Base-by-base conservation (phyloP, 2,797 vertebrate species). In the Simalia tracyae region DNA sequence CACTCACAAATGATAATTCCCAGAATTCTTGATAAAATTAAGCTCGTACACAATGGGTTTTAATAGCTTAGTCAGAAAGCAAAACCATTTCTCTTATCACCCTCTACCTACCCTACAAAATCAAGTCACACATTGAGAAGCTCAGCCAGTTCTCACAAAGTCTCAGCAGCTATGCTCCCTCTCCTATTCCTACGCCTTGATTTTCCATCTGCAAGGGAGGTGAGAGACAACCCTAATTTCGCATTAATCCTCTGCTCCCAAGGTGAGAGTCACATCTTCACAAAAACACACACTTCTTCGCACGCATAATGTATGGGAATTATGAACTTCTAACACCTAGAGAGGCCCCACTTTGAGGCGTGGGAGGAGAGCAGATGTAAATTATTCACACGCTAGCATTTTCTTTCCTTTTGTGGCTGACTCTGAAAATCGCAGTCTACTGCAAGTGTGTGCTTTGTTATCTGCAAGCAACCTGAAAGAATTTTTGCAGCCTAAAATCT, bases 331-430 rank as follows among this genome's bases (percentile, higher is more conserved):
- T 2, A 94, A 91, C 85, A 89, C 94, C 92, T 91, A 87, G 56
- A 89, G 86, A 86, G 90, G 42, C 86, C 54, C 46, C 24, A 84
- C 68, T 22, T 4, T 54, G 91, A 92, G 91, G 76, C 59, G 9
- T 12, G 1, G 64, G 42, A 91, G 61, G 68, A 94, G 63, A 66
- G 1, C 4, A 91, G 36, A 92, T 90, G 61, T 94, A 92, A 92
- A 92, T 96, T 96, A 95, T 95, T 96, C 94, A 95, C 5, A 54
- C n/a, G 85, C 88, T 54, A 87, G 36, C 24, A 17, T 91, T 95
- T 94, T 84, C 84, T 87, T 90, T 56, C 95, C 89, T 87, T 26
- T 24, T 57, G 5, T 5, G 76, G 57, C 76, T 93, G 93, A 68
- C 64, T 11, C 0, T 36, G 72, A 9, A 76, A 94, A 7, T 0